Evolutionary conservation across 2,888 invertebrate genomes (phyloP).

Genomic region (Odontocolon sp.): DNA sequence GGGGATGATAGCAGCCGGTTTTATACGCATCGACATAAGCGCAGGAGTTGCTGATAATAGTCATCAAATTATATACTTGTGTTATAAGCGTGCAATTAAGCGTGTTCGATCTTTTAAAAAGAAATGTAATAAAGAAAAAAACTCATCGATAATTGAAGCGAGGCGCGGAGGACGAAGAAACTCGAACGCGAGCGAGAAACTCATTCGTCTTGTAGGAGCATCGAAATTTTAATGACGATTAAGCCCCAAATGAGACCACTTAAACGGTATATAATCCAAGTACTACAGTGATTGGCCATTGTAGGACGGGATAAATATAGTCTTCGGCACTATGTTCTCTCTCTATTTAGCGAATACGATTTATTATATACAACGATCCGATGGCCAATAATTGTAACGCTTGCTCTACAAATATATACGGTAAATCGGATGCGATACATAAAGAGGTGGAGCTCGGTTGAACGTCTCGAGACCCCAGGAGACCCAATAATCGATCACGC

Average conservation of each 20-base stretch:
- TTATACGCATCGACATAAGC: not conserved
- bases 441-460: conserved; percentile 1
- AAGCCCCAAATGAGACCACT: conserved; percentile 23
- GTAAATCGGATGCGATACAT: not conserved
- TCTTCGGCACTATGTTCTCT: too few relatives aligned
- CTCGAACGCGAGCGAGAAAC: too few relatives aligned
- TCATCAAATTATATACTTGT: conserved; percentile 24
- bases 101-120: not conserved
- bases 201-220: not conserved
- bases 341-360: too few relatives aligned
- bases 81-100: conserved; percentile 27
- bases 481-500: conserved; percentile 41
- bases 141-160: conserved; percentile 2
- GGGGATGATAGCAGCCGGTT: not conserved
- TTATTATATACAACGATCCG: too few relatives aligned
- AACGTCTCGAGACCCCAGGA: not conserved
- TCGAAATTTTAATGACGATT: conserved; percentile 33
- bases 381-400: too few relatives aligned
- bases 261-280: not conserved
- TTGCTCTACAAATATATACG: too few relatives aligned
- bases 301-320: too few relatives aligned
- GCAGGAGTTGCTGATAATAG: conserved; percentile 4
- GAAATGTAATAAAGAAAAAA: not conserved
- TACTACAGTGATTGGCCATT: too few relatives aligned
- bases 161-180: not conserved